These are phyloP conservation scores for Onychomys leucogaster DNA, from an alignment of 2,797 vertebrate genomes.

Conservation along the genomic window DNA sequence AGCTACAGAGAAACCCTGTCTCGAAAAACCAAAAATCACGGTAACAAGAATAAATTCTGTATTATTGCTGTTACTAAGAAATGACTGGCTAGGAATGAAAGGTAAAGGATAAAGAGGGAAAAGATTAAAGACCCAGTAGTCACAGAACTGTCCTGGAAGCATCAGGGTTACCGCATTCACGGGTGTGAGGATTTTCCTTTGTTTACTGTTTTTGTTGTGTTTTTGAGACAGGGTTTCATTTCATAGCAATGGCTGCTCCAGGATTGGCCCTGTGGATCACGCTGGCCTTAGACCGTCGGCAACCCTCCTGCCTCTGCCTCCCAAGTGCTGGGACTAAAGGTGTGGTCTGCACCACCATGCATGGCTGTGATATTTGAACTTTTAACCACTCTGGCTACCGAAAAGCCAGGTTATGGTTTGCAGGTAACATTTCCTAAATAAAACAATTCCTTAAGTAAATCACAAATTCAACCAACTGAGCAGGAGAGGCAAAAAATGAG, in stretches of 20 bases:
- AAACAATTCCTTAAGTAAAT: conserved; percentile 3
- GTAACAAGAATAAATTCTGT: conserved; percentile 47
- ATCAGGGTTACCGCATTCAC: neutral
- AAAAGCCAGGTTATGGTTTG: conserved; percentile 17
- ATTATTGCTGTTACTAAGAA: conserved; percentile 39
- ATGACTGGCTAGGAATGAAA: neutral
- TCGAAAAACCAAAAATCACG: conserved; percentile 40
- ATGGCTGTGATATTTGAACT: neutral
- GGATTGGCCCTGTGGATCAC: neutral
- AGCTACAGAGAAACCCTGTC: no score
- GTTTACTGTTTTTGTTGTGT: neutral
- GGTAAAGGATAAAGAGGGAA: neutral
- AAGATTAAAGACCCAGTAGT: neutral
- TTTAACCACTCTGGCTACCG: neutral
- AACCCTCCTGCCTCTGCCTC: neutral
- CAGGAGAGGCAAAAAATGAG: neutral
- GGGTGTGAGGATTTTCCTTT: neutral
- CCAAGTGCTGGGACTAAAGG: neutral
- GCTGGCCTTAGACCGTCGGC: neutral
- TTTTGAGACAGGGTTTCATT: neutral
- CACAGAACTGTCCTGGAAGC: neutral
- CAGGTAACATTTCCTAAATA: neutral
- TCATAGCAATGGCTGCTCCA: neutral
- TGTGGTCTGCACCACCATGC: neutral
- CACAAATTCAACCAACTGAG: neutral